phyloP scores from a whole-genome alignment of 2,113 vertebrate genomes.

The Oceanodroma tethys region DNA sequence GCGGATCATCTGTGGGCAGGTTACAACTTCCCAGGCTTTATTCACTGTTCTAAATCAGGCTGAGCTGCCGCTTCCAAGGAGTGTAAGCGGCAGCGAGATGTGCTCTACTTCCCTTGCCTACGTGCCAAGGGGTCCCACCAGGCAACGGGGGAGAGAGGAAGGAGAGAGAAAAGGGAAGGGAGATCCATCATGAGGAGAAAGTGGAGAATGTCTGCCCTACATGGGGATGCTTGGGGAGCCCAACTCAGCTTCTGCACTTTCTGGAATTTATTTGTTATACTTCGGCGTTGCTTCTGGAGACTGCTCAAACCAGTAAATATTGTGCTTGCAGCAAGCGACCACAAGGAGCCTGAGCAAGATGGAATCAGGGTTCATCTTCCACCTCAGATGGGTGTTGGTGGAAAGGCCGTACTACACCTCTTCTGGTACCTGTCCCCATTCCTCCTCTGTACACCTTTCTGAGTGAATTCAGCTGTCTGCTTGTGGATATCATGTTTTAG shows the following conservation, averaged over 20 bases:
- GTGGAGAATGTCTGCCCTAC: neutral
- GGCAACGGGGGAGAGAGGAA: neutral
- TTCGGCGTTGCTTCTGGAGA: neutral
- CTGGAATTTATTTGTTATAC: neutral
- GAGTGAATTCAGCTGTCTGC: neutral
- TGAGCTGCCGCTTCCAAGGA: neutral
- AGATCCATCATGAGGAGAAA: neutral
- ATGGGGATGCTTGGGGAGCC: neutral
- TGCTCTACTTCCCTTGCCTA: neutral
- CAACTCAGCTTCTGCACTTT: neutral
- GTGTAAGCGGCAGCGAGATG: fast-evolving
- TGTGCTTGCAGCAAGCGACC: neutral
- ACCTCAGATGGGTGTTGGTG: neutral
- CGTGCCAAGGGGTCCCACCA: neutral
- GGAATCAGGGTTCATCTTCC: neutral
- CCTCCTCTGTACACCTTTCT: neutral
- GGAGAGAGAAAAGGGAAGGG: neutral
- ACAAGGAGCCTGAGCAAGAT: neutral
- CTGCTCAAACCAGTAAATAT: neutral
- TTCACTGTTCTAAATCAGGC: neutral
- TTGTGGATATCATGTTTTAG: neutral
- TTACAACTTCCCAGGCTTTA: neutral
- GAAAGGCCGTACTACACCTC: neutral
- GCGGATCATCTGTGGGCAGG: neutral
- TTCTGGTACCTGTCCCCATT: neutral